phyloP scores from a whole-genome alignment of 2,797 vertebrate species.

The Chaetophractus vellerosus region DNA sequence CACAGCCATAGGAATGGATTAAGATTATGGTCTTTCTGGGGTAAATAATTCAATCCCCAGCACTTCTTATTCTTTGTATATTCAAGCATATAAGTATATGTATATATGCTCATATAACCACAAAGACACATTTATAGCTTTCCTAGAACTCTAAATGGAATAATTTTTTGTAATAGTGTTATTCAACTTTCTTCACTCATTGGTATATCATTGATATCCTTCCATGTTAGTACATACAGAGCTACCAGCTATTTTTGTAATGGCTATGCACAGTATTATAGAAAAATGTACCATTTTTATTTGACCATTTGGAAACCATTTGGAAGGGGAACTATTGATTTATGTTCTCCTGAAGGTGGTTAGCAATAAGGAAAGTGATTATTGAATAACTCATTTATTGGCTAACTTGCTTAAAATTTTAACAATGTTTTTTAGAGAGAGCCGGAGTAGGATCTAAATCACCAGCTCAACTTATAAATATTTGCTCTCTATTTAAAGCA shows the following conservation, averaged over 20 bases:
- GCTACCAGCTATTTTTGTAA: not conserved
- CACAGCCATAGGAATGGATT: too few relatives aligned
- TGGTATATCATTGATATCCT: not conserved
- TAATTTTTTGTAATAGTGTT: slow-evolving; percentile 13
- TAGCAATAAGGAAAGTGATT: not conserved
- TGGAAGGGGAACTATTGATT: not conserved
- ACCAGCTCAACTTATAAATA: not conserved
- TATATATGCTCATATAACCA: not conserved
- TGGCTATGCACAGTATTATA: not conserved
- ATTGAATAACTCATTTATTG: not conserved
- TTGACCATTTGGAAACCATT: not conserved
- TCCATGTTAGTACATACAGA: not conserved
- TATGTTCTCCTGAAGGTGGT: not conserved
- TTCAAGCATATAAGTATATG: not conserved
- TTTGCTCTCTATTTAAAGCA: not conserved
- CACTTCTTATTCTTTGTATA: not conserved
- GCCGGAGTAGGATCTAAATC: not conserved
- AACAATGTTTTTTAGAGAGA: not conserved
- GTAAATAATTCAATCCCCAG: too few relatives aligned
- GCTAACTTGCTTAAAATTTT: not conserved
- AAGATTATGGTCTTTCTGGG: too few relatives aligned
- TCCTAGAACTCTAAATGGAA: slow-evolving; percentile 19
- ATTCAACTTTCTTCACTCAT: not conserved
- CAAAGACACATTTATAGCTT: slow-evolving; percentile 19
- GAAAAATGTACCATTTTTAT: not conserved